Evolutionary conservation across 2,797 vertebrate genomes (phyloP).

Genomic region (Chaetodon trifasciatus): DNA sequence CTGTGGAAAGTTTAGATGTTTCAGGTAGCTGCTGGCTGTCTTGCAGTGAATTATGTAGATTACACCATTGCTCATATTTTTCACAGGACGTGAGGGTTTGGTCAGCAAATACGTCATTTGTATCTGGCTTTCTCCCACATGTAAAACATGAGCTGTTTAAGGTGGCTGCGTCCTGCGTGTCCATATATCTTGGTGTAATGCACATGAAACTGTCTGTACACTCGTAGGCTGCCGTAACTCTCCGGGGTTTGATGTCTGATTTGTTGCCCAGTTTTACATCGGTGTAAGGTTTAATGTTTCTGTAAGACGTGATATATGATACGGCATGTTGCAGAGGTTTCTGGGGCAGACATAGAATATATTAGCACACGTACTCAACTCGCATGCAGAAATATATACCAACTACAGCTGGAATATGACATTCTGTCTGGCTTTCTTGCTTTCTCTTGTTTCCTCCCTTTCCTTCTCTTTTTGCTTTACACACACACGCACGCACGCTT

Average conservation of each 20-base stretch:
- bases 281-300: slow-evolving; percentile 74
- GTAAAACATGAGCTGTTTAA: slow-evolving; percentile 70
- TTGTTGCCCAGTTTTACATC: slow-evolving; percentile 67
- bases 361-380: slow-evolving; percentile 47
- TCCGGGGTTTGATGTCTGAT: slow-evolving; percentile 73
- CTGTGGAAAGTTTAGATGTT: slow-evolving; percentile 44
- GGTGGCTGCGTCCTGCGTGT: slow-evolving; percentile 46
- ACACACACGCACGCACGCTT: slow-evolving; percentile 14
- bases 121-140: slow-evolving; percentile 66
- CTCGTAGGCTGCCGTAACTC: slow-evolving; percentile 60
- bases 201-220: slow-evolving; percentile 71
- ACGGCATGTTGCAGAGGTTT: slow-evolving; percentile 66
- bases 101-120: slow-evolving; percentile 66
- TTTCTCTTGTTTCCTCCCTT: slow-evolving; percentile 44
- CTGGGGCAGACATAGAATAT: slow-evolving; percentile 60
- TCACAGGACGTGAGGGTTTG: slow-evolving; percentile 62
- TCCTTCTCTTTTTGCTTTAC: slow-evolving; percentile 20
- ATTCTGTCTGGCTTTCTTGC: slow-evolving; percentile 43
- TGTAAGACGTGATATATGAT: slow-evolving; percentile 73
- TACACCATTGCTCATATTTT: slow-evolving; percentile 61
- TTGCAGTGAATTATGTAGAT: slow-evolving; percentile 49
- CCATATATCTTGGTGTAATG: slow-evolving; percentile 75
- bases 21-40: slow-evolving; percentile 67
- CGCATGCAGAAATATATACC: slow-evolving; percentile 53
- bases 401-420: slow-evolving; percentile 60